Percentiles rank a stretch among this genome's conserved stretches.
phyloP scores from a whole-genome alignment of 2,113 vertebrate species.

The Salminus brasiliensis region DNA sequence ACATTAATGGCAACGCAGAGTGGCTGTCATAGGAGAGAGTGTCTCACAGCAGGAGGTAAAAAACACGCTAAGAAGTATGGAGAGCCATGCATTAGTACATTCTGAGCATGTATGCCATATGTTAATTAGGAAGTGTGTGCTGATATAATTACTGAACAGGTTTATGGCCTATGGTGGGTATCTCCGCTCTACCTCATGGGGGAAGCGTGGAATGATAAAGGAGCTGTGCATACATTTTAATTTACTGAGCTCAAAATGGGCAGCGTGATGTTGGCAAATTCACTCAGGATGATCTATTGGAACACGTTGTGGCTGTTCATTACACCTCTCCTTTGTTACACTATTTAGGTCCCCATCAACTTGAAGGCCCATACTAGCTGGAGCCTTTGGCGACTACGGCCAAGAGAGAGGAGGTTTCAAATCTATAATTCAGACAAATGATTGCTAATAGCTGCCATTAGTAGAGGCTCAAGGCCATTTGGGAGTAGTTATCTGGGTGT shows the following conservation, averaged over 20 bases:
- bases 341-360: conserved; percentile 37
- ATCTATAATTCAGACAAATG: conserved; percentile 36
- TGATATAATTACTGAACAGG: conserved; percentile 76
- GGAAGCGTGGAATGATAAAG: conserved; percentile 72
- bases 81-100: conserved; percentile 68
- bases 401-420: conserved; percentile 3
- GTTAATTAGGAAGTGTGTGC: conserved; percentile 75
- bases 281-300: conserved; percentile 72
- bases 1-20: conserved; percentile 68
- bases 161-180: conserved; percentile 73
- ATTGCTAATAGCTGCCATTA: conserved; percentile 42
- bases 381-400: conserved; percentile 9
- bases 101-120: conserved; percentile 73
- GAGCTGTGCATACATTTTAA: conserved; percentile 71
- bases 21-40: conserved; percentile 67
- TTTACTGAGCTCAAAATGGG: conserved; percentile 66
- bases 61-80: conserved; percentile 58
- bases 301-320: conserved; percentile 59
- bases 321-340: conserved; percentile 65
- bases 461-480: conserved; percentile 18
- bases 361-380: not conserved
- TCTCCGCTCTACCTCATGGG: conserved; percentile 63
- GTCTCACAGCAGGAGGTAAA: conserved; percentile 63
- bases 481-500: conserved; percentile 24
- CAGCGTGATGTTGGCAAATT: conserved; percentile 70